Percentiles rank a stretch among this genome's conserved stretches.
These are phyloP conservation scores for Pogonognathellus flavescens DNA, from an alignment of 1,140 invertebrate genomes.

Conservation along the genomic window DNA sequence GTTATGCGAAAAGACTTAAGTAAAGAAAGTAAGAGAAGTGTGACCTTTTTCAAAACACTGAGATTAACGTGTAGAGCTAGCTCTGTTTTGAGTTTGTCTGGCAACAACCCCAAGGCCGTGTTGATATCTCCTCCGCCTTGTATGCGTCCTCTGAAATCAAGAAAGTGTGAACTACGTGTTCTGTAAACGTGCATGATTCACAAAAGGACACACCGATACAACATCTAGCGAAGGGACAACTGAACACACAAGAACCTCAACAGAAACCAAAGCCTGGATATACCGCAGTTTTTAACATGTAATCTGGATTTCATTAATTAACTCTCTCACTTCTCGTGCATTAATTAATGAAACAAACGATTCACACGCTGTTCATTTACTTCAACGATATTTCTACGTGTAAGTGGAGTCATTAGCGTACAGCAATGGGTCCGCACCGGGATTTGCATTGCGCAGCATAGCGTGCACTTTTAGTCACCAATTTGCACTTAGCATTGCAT, in stretches of 20 bases:
- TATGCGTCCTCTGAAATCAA: conserved; percentile 83
- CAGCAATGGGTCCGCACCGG: background rate
- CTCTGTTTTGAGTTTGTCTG: conserved; percentile 97
- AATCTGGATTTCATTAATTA: conserved; percentile 29
- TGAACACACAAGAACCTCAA: conserved; percentile 24
- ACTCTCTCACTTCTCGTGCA: background rate
- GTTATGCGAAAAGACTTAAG: too few species aligned
- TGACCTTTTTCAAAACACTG: conserved; percentile 94
- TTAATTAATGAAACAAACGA: conserved; percentile 39
- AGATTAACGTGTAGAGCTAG: conserved; percentile 95
- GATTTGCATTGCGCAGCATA: conserved; percentile 18
- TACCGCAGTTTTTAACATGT: background rate
- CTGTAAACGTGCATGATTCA: conserved; percentile 47
- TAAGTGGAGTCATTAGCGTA: conserved; percentile 16
- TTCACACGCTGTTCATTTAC: background rate
- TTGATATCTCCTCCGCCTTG: conserved; percentile 96
- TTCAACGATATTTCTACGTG: background rate
- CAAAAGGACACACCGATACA: conserved; percentile 28
- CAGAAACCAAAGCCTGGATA: conserved; percentile 13
- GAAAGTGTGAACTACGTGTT: conserved; percentile 58
- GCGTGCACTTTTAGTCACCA: background rate
- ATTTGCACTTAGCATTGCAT: conserved; percentile 14
- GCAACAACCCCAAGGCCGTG: conserved; percentile 90
- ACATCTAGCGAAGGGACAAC: conserved; percentile 45
- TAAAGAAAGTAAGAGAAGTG: conserved; percentile 54